phyloP scores from a whole-genome alignment of 2,797 vertebrate genomes.

The Phrynocephalus guinanensis region DNA sequence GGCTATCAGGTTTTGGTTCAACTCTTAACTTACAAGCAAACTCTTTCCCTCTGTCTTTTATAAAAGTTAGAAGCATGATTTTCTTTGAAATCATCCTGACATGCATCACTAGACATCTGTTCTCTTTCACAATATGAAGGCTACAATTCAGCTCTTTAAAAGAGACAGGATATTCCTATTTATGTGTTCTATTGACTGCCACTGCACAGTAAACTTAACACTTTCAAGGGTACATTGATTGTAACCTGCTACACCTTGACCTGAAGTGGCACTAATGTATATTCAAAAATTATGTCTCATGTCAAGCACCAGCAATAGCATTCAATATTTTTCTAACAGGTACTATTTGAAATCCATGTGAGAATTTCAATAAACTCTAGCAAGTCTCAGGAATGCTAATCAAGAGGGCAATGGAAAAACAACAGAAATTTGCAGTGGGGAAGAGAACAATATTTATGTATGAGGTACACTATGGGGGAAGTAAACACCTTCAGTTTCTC shows the following conservation, averaged over 20 bases:
- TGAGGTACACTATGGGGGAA: neutral
- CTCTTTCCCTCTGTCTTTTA: neutral
- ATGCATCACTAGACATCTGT: neutral
- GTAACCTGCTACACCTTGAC: constrained; percentile 6
- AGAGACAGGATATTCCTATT: neutral
- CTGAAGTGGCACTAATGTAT: neutral
- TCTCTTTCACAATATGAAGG: neutral
- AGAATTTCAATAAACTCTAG: neutral
- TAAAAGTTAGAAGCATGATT: neutral
- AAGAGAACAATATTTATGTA: neutral
- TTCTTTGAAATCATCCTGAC: neutral
- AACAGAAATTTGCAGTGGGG: neutral
- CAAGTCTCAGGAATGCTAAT: neutral
- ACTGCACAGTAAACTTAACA: constrained; percentile 22
- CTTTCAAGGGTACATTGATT: constrained; percentile 16
- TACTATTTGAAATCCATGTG: neutral
- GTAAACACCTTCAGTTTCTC: neutral
- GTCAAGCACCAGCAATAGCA: constrained; percentile 35
- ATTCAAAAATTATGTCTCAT: neutral
- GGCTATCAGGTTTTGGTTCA: neutral
- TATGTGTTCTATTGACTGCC: neutral
- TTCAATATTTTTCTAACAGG: constrained; percentile 9
- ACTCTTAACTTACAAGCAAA: neutral
- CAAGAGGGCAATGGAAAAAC: neutral
- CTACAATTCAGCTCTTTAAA: neutral